Evolutionary conservation across 2,113 vertebrate species (phyloP).

Genomic region (Ploceus nigricollis): DNA sequence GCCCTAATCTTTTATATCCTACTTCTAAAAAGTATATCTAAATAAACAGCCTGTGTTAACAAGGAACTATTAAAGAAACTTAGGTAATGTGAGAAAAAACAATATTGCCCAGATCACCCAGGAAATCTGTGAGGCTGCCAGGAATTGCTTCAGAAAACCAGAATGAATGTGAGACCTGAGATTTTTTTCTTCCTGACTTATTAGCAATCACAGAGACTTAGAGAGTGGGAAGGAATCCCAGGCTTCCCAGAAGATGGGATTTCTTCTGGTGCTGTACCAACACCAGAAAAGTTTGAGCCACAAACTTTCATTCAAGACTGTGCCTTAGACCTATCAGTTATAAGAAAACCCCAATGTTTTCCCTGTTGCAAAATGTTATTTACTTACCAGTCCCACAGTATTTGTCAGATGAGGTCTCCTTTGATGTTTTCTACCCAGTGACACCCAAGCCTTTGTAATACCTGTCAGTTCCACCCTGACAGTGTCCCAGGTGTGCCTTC

Average conservation of each 20-base stretch:
- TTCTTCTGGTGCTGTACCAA: not conserved
- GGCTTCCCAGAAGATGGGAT: not conserved
- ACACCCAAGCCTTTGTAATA: not conserved
- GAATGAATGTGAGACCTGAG: not conserved
- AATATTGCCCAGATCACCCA: not conserved
- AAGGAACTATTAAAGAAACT: not conserved
- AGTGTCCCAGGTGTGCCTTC: not conserved
- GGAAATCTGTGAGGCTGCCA: not conserved
- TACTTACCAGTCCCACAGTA: conserved; percentile 10
- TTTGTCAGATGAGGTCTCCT: not conserved
- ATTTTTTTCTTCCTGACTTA: not conserved
- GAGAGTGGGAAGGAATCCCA: not conserved
- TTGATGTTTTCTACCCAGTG: not conserved
- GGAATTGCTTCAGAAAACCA: not conserved
- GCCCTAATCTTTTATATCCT: not conserved
- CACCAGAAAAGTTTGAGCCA: not conserved
- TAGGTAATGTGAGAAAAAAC: not conserved
- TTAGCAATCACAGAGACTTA: not conserved
- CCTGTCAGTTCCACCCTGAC: not conserved
- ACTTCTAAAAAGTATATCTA: not conserved
- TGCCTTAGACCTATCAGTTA: not conserved
- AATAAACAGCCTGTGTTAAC: not conserved
- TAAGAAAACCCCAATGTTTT: not conserved
- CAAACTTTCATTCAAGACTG: not conserved
- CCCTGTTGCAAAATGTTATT: not conserved